Percentiles rank a stretch among this genome's conserved stretches.
These are phyloP conservation scores for Andrena fulva DNA, from an alignment of 2,888 invertebrate species.

Conservation along the genomic window DNA sequence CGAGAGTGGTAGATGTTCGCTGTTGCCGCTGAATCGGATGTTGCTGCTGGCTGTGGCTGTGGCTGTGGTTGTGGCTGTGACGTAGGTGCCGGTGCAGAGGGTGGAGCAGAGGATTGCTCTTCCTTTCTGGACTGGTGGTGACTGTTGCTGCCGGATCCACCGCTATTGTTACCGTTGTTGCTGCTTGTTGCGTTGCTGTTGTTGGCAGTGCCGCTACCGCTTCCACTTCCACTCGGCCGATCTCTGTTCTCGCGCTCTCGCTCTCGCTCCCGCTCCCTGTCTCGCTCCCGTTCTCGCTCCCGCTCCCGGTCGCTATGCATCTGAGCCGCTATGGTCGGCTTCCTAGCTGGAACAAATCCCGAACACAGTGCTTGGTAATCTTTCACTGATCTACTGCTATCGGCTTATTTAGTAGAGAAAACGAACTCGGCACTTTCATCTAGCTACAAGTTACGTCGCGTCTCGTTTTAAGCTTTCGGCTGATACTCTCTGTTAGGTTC, in stretches of 20 bases:
- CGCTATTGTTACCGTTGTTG: slow-evolving; percentile 47
- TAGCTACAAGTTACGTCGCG: slow-evolving; percentile 10
- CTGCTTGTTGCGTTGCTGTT: slow-evolving; percentile 23
- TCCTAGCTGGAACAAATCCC: slow-evolving; percentile 88
- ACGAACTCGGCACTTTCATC: slow-evolving; percentile 6
- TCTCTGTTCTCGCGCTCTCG: slow-evolving; percentile 83
- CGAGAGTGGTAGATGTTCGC: slow-evolving; percentile 77
- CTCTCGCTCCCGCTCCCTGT: slow-evolving; percentile 84
- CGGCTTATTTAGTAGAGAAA: slow-evolving; percentile 38
- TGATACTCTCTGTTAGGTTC: slow-evolving; percentile 2
- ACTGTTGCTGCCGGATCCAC: slow-evolving; percentile 58
- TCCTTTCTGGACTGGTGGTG: slow-evolving; percentile 78
- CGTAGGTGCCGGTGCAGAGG: slow-evolving; percentile 38
- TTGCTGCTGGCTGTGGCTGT: slow-evolving; percentile 47
- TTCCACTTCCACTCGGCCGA: slow-evolving; percentile 72
- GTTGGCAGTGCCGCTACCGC: slow-evolving; percentile 46
- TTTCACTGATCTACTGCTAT: slow-evolving; percentile 74
- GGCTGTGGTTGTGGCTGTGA: slow-evolving; percentile 35
- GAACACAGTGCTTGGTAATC: slow-evolving; percentile 84
- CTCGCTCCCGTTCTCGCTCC: slow-evolving; percentile 81
- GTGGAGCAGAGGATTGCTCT: slow-evolving; percentile 66
- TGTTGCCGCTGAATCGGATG: slow-evolving; percentile 60
- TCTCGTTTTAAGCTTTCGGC: background rate
- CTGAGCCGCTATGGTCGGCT: slow-evolving; percentile 86
- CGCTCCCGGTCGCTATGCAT: slow-evolving; percentile 86